Conservation (phyloP, 1,140 invertebrate genomes). For the Dendroctonus ponderosae region DNA sequence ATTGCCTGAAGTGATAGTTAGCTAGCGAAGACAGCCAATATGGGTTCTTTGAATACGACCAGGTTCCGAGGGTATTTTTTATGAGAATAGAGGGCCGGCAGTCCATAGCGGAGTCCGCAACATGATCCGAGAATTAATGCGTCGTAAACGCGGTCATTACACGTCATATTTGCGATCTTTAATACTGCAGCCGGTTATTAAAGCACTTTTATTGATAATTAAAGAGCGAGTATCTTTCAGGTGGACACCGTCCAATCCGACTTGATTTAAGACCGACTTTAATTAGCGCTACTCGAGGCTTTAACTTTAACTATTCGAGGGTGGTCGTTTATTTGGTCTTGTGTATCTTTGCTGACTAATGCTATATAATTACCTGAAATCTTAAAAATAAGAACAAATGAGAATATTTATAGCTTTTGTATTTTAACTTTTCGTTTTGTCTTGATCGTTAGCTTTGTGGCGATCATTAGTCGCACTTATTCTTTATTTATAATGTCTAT, state of each 20-base stretch:
- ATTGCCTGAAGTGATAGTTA: too few species aligned
- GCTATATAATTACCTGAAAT: too few species aligned
- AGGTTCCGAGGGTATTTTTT: background rate
- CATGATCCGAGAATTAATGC: slow-evolving; percentile 33
- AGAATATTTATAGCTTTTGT: too few species aligned
- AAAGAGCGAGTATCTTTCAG: slow-evolving; percentile 1
- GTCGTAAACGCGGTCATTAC: slow-evolving; percentile 22
- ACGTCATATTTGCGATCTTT: slow-evolving; percentile 31
- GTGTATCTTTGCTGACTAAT: too few species aligned
- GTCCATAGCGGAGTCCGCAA: slow-evolving; percentile 5
- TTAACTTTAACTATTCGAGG: slow-evolving; percentile 3
- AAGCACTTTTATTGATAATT: slow-evolving; percentile 30
- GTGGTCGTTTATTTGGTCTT: background rate
- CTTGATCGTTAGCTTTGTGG: too few species aligned
- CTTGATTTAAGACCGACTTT: slow-evolving; percentile 21
- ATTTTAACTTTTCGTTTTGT: too few species aligned
- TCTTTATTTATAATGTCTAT: too few species aligned
- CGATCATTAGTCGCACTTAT: too few species aligned
- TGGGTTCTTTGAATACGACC: too few species aligned
- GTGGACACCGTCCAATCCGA: slow-evolving; percentile 13
- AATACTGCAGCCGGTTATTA: slow-evolving; percentile 27
- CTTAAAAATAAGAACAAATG: too few species aligned
- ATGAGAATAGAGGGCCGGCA: slow-evolving; percentile 2
- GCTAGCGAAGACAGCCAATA: too few species aligned
- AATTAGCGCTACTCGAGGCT: slow-evolving; percentile 9